Base-by-base conservation (phyloP, 2,113 vertebrate species). In the Scomber scombrus region DNA sequence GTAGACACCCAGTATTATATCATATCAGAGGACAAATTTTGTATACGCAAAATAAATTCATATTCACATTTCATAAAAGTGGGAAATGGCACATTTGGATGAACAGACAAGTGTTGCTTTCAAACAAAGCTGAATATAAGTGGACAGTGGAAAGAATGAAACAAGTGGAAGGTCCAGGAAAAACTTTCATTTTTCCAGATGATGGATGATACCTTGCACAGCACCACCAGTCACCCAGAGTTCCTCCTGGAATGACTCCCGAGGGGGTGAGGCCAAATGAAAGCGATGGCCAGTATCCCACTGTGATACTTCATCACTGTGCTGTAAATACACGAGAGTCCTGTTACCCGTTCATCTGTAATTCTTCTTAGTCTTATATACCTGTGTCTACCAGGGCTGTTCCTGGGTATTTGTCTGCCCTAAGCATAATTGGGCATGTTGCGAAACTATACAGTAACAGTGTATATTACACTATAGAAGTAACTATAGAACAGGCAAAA, bases 231-330 rank as follows among this genome's bases (percentile, higher is more conserved):
- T 81, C 73, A 71, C 47, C 71, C 67, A 4, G 43, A 71, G 61
- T 78, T 85, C 31, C 73, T 81, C 66, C 52, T 63, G 54, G 73
- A 85, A 52, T 85, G 60, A 72, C 66, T 81, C 60, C 87, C 8
- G 47, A 69, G 66, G 76, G 82, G 71, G 31, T 31, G 72, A 77
- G 78, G 63, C 73, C 75, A n/a, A n/a, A 79, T 71, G 80, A 72
- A 82, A 78, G 76, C 67, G 61, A 34, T 45, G 75, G 80, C 64
- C 52, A 70, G 69, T 55, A 47, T 78, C 80, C 79, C 75, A 57
- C 79, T 80, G 85, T 54, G 86, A 75, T 65, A 78, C 83, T 88
- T 69, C 81, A 86, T 85, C 78, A 80, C 78, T 84, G 82, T 75
- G 68, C 56, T 78, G 78, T 77, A 80, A 84, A 86, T 67, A 81